phyloP scores from a whole-genome alignment of 2,113 vertebrate species.

The Lagenorhynchus albirostris region DNA sequence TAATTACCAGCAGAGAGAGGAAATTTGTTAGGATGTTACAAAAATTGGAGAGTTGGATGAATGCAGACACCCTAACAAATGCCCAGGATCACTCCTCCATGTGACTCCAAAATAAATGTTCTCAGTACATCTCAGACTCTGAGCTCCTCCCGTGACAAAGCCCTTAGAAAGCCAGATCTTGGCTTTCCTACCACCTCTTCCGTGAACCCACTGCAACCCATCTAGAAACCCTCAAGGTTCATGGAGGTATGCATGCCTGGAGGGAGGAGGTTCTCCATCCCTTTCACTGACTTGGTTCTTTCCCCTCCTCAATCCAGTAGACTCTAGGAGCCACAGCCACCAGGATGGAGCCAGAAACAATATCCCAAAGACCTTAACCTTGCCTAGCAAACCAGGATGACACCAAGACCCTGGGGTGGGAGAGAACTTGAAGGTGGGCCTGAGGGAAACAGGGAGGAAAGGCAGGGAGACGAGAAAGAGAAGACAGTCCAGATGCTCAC shows the following conservation, averaged over 20 bases:
- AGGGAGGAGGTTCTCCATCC: not conserved
- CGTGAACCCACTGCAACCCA: not conserved
- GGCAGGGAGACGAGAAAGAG: not conserved
- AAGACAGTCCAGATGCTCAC: not conserved
- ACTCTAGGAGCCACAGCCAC: not conserved
- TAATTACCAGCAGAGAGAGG: slow-evolving; percentile 29
- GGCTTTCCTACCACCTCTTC: not conserved
- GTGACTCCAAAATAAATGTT: not conserved
- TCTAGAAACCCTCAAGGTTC: not conserved
- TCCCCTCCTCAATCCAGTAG: not conserved
- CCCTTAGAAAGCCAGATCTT: not conserved
- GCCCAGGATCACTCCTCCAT: not conserved
- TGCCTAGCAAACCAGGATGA: not conserved
- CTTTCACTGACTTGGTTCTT: not conserved
- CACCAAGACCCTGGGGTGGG: not conserved
- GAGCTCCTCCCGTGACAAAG: slow-evolving; percentile 14
- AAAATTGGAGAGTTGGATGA: slow-evolving; percentile 44
- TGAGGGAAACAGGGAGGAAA: not conserved
- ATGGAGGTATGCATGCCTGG: not conserved
- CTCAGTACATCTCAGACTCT: not conserved
- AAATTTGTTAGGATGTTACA: slow-evolving; percentile 51
- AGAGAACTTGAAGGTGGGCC: not conserved
- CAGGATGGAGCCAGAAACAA: not conserved
- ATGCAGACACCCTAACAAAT: slow-evolving; percentile 29
- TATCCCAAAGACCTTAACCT: not conserved